Evolutionary conservation across 2,113 vertebrate genomes (phyloP), one percentile per base, ranked within the genome.

Genomic region (Alligator mississippiensis): DNA sequence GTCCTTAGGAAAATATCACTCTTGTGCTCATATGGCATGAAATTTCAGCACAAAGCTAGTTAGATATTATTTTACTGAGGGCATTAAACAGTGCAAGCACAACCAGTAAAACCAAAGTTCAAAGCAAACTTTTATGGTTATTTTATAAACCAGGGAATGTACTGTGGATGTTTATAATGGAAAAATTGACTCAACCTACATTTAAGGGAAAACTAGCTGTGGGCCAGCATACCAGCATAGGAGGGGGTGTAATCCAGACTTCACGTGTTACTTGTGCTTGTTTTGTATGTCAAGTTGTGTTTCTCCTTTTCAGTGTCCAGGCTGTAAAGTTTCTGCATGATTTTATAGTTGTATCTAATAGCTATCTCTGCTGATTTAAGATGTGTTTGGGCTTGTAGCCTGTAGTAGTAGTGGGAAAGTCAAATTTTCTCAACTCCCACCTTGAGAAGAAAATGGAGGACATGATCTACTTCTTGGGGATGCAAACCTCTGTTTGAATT

Each of bases 61-160:
- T 84, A 68, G 57, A 1, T 24, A 15, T 79, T 89, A 27, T 87
- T 96, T 95, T 90, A 58, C 76, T 76, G 84, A 55, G 1, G 3
- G n/a, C 55, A 47, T 77, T 34, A 24, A 38, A 38, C 34, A 47
- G 21, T n/a, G 38, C 17, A 86, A 77, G 47, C 80, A 11, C 9
- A 72, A 5, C 28, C 0, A 0, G 59, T 80, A 84, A 5, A 88
- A 75, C 72, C 30, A 79, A 87, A 57, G 11, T 80, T 91, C 58
- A 80, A 85, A 93, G 38, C 9, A 58, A 81, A 90, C 9, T 80
- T 94, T 77, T 88, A 90, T 79, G 22, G 54, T 34, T 80, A 4
- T 92, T 95, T 90, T 94, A 90, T 63, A 81, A 93, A 85, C 13
- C 47, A 75, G 82, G 82, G 83, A 93, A 84, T 66, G 61, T 70